These are phyloP conservation scores for Aphidoletes aphidimyza DNA, from an alignment of 2,888 invertebrate species.

Conservation along the genomic window DNA sequence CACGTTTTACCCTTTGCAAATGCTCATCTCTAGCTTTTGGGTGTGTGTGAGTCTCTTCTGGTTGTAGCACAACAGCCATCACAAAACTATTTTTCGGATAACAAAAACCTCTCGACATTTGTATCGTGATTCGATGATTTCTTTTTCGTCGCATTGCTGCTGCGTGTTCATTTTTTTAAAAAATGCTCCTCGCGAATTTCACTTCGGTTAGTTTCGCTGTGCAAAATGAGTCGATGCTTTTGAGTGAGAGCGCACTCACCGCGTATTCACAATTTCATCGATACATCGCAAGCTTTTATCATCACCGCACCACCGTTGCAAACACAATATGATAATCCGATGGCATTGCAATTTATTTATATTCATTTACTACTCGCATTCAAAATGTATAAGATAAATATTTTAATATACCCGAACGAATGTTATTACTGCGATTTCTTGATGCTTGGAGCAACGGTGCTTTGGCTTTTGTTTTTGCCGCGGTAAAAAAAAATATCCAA, in stretches of 20 bases:
- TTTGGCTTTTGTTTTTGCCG: neutral
- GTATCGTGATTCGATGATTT: constrained; percentile 19
- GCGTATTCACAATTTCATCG: neutral
- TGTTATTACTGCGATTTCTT: neutral
- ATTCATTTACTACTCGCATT: constrained; percentile 42
- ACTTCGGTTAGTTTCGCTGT: neutral
- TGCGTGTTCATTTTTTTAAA: constrained; percentile 47
- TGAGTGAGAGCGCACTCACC: neutral
- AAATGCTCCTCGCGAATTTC: too few relatives aligned
- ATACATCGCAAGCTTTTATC: neutral
- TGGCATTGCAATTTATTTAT: constrained; percentile 49
- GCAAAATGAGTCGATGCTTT: neutral
- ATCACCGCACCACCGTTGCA: neutral
- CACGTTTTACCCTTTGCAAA: neutral
- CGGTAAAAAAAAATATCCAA: neutral
- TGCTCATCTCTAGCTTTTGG: neutral
- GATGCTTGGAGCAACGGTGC: neutral
- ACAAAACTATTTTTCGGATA: constrained; percentile 14
- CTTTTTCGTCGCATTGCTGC: constrained; percentile 30
- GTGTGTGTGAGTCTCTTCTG: neutral
- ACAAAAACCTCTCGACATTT: constrained; percentile 29
- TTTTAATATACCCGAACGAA: neutral
- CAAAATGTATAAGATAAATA: constrained; percentile 48
- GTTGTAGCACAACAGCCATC: neutral
- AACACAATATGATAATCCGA: constrained; percentile 46